Conservation (phyloP, 2,113 vertebrate genomes). For the Melozone crissalis region DNA sequence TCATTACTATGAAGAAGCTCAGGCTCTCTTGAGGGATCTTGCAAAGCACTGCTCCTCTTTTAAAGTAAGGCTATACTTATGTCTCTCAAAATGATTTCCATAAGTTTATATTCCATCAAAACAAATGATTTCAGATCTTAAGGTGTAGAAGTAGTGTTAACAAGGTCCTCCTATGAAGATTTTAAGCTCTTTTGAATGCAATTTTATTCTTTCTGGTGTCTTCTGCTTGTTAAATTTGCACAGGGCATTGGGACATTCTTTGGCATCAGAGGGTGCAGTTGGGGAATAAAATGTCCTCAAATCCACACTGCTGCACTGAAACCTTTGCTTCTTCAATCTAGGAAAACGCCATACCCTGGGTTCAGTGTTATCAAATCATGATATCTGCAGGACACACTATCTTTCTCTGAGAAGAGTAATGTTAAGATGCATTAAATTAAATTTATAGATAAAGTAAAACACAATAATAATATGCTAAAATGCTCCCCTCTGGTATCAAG, state of each 20-base stretch:
- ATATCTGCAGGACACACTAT: neutral
- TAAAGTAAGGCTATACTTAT: slow-evolving; percentile 49
- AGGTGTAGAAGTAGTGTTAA: slow-evolving; percentile 55
- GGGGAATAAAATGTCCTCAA: slow-evolving; percentile 26
- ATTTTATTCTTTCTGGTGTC: slow-evolving; percentile 11
- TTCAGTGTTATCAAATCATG: neutral
- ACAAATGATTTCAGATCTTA: slow-evolving; percentile 60
- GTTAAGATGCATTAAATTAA: neutral
- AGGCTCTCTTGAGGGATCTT: slow-evolving; percentile 59
- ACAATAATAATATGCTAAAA: neutral
- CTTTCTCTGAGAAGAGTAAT: neutral
- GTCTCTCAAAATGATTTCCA: slow-evolving; percentile 58
- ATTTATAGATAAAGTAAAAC: neutral
- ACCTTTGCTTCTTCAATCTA: neutral
- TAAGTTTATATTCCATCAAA: slow-evolving; percentile 66
- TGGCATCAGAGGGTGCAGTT: neutral
- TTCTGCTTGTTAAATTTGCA: slow-evolving; percentile 40
- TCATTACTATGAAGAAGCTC: slow-evolving; percentile 71
- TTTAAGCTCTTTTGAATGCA: slow-evolving; percentile 38
- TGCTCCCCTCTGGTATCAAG: neutral
- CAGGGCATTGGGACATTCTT: slow-evolving; percentile 4
- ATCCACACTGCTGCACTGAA: neutral
- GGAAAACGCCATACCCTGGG: neutral
- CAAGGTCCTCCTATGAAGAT: slow-evolving; percentile 50
- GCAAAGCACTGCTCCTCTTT: slow-evolving; percentile 65